Percentiles rank a stretch among this genome's conserved stretches.
Evolutionary conservation across 1,140 invertebrate genomes (phyloP).

Genomic region (Caerostris darwini): DNA sequence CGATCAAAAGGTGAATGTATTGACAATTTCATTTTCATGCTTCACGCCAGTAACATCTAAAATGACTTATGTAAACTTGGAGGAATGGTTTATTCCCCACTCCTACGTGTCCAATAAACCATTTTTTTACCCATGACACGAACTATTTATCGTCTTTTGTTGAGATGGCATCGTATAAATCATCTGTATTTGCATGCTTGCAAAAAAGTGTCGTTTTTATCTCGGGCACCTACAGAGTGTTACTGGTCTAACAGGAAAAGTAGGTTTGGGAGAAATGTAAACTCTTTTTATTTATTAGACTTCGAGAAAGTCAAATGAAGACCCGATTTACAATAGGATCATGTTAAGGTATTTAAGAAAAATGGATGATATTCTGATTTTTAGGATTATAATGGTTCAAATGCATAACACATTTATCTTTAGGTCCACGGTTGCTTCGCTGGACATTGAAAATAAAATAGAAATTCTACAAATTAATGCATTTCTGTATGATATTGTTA

Average conservation of each 20-base stretch:
- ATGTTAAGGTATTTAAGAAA: too few relatives aligned
- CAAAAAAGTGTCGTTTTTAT: neutral
- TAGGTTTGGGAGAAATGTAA: neutral
- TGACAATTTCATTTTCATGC: neutral
- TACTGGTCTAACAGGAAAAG: neutral
- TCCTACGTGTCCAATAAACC: neutral
- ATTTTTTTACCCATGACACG: neutral
- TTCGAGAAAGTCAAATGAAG: too few relatives aligned
- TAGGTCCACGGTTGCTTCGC: too few relatives aligned
- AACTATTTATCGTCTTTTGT: neutral
- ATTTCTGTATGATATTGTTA: too few relatives aligned
- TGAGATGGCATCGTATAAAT: neutral
- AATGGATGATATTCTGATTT: too few relatives aligned
- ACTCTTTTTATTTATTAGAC: too few relatives aligned
- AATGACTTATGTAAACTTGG: neutral
- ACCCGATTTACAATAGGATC: too few relatives aligned
- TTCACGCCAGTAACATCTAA: neutral
- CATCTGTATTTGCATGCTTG: neutral
- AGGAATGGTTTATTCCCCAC: neutral
- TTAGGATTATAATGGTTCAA: too few relatives aligned
- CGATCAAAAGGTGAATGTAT: neutral
- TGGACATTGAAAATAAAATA: too few relatives aligned
- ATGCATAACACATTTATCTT: too few relatives aligned
- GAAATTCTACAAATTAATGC: too few relatives aligned
- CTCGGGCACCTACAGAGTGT: neutral